Evolutionary conservation across 2,888 invertebrate genomes (phyloP).

Genomic region (Neelides folsomi): DNA sequence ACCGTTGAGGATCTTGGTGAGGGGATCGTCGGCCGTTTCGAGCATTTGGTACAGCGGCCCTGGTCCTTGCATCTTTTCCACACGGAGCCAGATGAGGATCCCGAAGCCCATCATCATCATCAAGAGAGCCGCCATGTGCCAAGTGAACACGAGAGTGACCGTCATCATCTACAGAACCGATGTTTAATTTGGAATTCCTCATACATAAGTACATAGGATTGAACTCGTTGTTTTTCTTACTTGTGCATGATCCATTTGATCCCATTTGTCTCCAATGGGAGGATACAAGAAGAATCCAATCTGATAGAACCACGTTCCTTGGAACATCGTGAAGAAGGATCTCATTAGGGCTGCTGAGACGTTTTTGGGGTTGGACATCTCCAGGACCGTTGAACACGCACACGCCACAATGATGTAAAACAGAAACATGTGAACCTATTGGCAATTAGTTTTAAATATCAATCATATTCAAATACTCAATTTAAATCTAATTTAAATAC

Average conservation of each 20-base stretch:
- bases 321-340: constrained; percentile 39
- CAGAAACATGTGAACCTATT: constrained; percentile 40
- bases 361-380: constrained; percentile 37
- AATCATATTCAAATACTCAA: no score
- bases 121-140: constrained; percentile 31
- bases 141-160: constrained; percentile 36
- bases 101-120: constrained; percentile 23
- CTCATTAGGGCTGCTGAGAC: constrained; percentile 37
- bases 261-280: constrained; percentile 37
- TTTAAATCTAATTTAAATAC: no score
- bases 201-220: neutral
- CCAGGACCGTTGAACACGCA: constrained; percentile 35
- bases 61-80: constrained; percentile 23
- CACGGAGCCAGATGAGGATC: constrained; percentile 21
- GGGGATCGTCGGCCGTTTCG: constrained; percentile 19
- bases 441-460: neutral
- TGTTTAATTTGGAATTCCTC: neutral
- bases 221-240: constrained; percentile 8
- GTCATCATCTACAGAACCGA: constrained; percentile 37
- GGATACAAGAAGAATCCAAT: constrained; percentile 42
- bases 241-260: constrained; percentile 36
- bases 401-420: constrained; percentile 37
- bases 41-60: constrained; percentile 28
- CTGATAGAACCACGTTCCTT: constrained; percentile 45
- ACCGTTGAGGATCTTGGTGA: neutral